phyloP scores from a whole-genome alignment of 2,797 vertebrate genomes.

The Acanthornis magna region DNA sequence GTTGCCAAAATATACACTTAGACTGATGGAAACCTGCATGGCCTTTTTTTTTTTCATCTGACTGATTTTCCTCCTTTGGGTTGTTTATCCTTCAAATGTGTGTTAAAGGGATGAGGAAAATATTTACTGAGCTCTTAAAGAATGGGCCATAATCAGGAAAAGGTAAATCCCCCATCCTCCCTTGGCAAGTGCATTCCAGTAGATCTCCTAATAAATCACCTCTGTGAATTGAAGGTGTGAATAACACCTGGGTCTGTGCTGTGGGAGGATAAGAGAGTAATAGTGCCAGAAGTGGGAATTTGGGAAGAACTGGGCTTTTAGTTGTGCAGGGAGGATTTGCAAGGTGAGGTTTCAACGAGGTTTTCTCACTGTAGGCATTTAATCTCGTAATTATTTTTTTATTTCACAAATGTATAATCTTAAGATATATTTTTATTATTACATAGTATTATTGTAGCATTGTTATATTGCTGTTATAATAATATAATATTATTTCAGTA shows the following conservation, averaged over 20 bases:
- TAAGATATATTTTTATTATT: not conserved
- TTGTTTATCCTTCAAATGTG: slow-evolving; percentile 28
- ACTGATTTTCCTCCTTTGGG: slow-evolving; percentile 40
- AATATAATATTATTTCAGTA: not conserved
- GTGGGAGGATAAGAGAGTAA: not conserved
- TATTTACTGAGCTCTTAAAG: slow-evolving; percentile 41
- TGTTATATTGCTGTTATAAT: not conserved
- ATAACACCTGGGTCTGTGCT: not conserved
- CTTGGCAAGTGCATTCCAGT: not conserved
- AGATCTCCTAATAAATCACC: not conserved
- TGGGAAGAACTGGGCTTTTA: not conserved
- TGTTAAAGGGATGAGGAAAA: slow-evolving; percentile 26
- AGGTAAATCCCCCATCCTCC: slow-evolving; percentile 7
- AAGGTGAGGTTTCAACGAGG: not conserved
- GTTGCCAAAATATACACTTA: not conserved
- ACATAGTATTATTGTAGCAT: not conserved
- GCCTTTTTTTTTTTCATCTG: not conserved
- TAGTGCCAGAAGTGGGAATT: not conserved
- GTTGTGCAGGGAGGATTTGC: not conserved
- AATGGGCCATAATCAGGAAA: slow-evolving; percentile 15
- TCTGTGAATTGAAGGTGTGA: not conserved
- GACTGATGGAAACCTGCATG: not conserved
- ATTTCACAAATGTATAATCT: not conserved
- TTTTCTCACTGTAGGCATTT: not conserved
- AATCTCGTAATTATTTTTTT: not conserved